phyloP scores from a whole-genome alignment of 2,113 vertebrate genomes.

The Psettodes erumei region DNA sequence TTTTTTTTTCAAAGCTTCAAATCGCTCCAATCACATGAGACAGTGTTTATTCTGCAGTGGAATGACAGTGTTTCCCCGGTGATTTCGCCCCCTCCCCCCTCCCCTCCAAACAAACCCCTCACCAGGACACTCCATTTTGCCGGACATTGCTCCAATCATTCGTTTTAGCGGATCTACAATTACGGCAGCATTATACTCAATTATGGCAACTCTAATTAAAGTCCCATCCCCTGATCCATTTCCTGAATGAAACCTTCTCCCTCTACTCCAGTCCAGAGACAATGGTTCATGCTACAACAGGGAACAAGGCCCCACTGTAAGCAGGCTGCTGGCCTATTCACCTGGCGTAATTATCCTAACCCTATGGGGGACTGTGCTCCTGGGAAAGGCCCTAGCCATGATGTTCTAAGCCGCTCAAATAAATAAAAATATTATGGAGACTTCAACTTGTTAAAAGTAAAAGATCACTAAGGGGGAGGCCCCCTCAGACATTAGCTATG shows the following conservation, averaged over 20 bases:
- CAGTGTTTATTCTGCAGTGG: slow-evolving; percentile 40
- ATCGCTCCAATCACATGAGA: slow-evolving; percentile 43
- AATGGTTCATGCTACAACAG: slow-evolving; percentile 69
- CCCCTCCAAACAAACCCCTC: slow-evolving; percentile 18
- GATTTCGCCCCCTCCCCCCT: slow-evolving; percentile 25
- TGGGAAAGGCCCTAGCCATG: slow-evolving; percentile 72
- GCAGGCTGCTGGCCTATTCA: slow-evolving; percentile 80
- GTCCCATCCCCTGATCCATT: slow-evolving; percentile 71
- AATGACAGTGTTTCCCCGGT: slow-evolving; percentile 53
- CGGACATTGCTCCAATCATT: slow-evolving; percentile 44
- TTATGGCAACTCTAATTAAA: slow-evolving; percentile 80
- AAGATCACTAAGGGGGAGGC: slow-evolving; percentile 39
- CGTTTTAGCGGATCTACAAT: slow-evolving; percentile 72
- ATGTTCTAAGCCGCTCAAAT: slow-evolving; percentile 18
- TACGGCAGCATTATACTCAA: slow-evolving; percentile 77
- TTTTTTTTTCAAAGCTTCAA: slow-evolving; percentile 6
- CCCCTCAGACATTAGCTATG: slow-evolving; percentile 51
- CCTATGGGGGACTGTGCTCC: slow-evolving; percentile 66
- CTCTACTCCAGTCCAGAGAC: slow-evolving; percentile 60
- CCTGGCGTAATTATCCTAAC: slow-evolving; percentile 83
- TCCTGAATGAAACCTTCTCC: slow-evolving; percentile 76
- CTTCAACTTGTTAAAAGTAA: slow-evolving; percentile 63
- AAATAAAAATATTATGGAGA: slow-evolving; percentile 34
- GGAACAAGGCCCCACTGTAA: slow-evolving; percentile 84
- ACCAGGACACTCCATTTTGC: slow-evolving; percentile 58